A percentile compares a stretch with the other conserved stretches of the same genome.
These are phyloP conservation scores for Atrichornis clamosus DNA, from an alignment of 2,113 vertebrate genomes.

Conservation along the genomic window DNA sequence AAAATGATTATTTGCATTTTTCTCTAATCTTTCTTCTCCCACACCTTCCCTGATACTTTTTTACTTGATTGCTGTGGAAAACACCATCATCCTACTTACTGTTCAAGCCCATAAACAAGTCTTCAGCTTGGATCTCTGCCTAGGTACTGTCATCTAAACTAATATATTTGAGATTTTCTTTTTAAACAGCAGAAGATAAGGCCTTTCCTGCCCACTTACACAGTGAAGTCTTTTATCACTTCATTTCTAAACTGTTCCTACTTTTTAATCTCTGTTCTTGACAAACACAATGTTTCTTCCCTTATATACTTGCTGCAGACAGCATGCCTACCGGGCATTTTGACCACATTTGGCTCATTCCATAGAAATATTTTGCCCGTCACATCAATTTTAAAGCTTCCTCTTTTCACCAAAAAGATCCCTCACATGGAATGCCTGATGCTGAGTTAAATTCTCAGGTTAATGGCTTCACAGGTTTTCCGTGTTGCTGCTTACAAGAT, in stretches of 20 bases:
- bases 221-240: neutral
- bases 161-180: conserved; percentile 32
- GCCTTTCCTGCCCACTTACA: neutral
- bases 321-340: neutral
- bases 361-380: neutral
- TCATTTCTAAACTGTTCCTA: neutral
- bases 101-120: conserved; percentile 50
- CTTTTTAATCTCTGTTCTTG: neutral
- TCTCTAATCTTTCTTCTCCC: conserved; percentile 59
- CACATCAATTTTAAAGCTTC: neutral
- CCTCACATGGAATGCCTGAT: neutral
- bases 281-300: neutral
- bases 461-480: neutral
- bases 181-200: conserved; percentile 22
- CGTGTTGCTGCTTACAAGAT: neutral
- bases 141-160: conserved; percentile 31
- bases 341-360: neutral
- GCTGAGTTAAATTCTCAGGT: neutral
- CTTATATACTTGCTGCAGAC: neutral
- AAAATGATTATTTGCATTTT: conserved; percentile 58
- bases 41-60: neutral
- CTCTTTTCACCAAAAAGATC: neutral
- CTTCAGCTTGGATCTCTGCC: conserved; percentile 20
- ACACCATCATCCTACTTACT: conserved; percentile 55
- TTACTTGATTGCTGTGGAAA: conserved; percentile 43